Evolutionary conservation across 2,797 vertebrate genomes (phyloP), one percentile per base, ranked within the genome.

Genomic region (Leptodactylus fallax): DNA sequence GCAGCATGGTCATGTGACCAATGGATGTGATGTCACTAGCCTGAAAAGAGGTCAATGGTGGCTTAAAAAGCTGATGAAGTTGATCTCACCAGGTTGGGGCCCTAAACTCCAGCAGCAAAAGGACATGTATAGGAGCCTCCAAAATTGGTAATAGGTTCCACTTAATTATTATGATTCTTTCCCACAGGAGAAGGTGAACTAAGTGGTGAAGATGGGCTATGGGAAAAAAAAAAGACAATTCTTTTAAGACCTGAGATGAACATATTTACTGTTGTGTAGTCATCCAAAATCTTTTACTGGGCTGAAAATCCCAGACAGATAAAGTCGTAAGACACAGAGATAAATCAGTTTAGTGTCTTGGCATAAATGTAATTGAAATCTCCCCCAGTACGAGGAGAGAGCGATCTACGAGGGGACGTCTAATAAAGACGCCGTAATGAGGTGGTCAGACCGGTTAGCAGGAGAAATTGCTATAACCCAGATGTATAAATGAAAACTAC

Each of bases 361-460:
- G 21, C 82, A 23, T 27, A 56, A 61, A 58, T 36, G 23, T 84
- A 84, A 84, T 76, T 45, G 82, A 76, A 60, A 76, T 76, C 69
- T 76, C 55, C 69, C 25, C 69, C 53, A 49, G 82, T 60, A 84
- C 12, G 56, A 84, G 53, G 67, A 58, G 27, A 60, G 55, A 11
- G 27, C 55, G 53, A 36, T 60, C 25, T 45, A 36, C 69, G 13
- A 60, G 55, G n/a, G 53, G 25, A 27, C 60, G 82, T 36, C n/a
- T 86, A 86, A 79, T 79, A 85, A 85, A 63, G 72, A 63, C 55
- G 17, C 56, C 58, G 51, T 85, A 79, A 79, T 47, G 23, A 79
- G 85, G 47, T 55, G 76, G 65, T 83, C 51, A 58, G 65, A 51
- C 25, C 63, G 27, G 51, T 58, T n/a, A 72, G 19, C 61, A 45